These are phyloP conservation scores for Danio aesculapii DNA, from an alignment of 2,797 vertebrate genomes.

Conservation along the genomic window DNA sequence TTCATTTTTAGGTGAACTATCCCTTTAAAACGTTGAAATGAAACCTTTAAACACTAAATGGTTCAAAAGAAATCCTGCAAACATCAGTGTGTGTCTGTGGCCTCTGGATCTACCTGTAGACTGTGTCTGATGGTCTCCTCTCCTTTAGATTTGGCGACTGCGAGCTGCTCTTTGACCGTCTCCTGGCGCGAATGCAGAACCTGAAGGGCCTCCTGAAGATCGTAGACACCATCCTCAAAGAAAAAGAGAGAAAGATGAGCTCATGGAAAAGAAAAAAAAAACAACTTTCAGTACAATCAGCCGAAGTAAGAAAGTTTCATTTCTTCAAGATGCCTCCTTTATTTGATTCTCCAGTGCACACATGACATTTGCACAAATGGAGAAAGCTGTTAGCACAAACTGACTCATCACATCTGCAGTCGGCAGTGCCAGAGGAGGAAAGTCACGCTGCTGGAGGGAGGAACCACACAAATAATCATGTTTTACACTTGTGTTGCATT, in stretches of 20 bases:
- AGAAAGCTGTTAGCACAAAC: conserved; percentile 29
- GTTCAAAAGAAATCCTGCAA: background rate
- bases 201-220: conserved; percentile 92
- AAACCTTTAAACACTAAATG: too few species aligned
- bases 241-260: conserved; percentile 10
- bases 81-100: background rate
- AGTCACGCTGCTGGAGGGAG: background rate
- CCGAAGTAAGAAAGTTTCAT: background rate
- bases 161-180: conserved; percentile 85
- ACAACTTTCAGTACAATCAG: background rate
- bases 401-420: conserved; percentile 39
- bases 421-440: background rate
- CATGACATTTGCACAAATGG: conserved; percentile 15
- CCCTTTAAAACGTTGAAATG: too few species aligned
- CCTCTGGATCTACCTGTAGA: conserved; percentile 83
- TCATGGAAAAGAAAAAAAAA: background rate
- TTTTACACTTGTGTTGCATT: background rate
- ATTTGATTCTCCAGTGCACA: conserved; percentile 24
- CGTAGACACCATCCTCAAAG: conserved; percentile 89
- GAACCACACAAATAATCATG: conserved; percentile 3
- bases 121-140: conserved; percentile 85
- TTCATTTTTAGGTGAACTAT: too few species aligned
- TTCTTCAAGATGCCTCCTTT: background rate
- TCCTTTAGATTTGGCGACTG: conserved; percentile 89
- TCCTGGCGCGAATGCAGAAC: conserved; percentile 90